Base-by-base conservation (phyloP, 1,140 invertebrate species). In the Drepana arcuata region DNA sequence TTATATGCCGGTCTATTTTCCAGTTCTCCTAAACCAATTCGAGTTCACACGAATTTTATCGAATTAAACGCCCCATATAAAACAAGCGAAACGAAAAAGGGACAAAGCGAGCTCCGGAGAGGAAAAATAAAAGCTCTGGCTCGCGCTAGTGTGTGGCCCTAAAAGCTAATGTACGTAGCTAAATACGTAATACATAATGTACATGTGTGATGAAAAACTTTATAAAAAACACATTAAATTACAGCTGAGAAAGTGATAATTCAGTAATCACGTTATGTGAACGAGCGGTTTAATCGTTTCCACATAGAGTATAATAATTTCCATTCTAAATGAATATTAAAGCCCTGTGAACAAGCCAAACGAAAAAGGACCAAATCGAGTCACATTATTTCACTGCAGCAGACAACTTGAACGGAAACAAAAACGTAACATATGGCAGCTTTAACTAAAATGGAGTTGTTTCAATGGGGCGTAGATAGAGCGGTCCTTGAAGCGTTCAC, bases 1-100 rank as follows among this genome's bases (percentile, higher is more conserved):
- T 21, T 21, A 21, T 50, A 40, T 48, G 25, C 30, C 27, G 41
- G 34, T 52, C 50, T 48, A 60, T 51, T 52, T 61, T 49, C 41
- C 41, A 57, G 47, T 34, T 56, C 44, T 56, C 49, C 54, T 53
- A 69, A 66, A 69, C 57, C 59, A 59, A 67, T 67, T 69, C 42
- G 47, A 66, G 51, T 62, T 57, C 55, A 57, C 52, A 49, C 59
- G 60, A 69, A 71, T 74, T 71, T 71, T 61, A 74, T 74, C 60
- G 65, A 74, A 74, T 71, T 74, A 74, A 69, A 63, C 63, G 70
- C 56, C 51, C 63, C 65, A 73, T 67, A 71, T 69, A 71, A 71
- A 67, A 67, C 66, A 74, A 71, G 58, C 58, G 59, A 61, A 61
- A 63, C 65, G 58, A 68, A 70, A 70, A 68, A 67, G 66, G 68